Base-by-base conservation (phyloP, 2,113 vertebrate species). In the Macrotis lagotis region DNA sequence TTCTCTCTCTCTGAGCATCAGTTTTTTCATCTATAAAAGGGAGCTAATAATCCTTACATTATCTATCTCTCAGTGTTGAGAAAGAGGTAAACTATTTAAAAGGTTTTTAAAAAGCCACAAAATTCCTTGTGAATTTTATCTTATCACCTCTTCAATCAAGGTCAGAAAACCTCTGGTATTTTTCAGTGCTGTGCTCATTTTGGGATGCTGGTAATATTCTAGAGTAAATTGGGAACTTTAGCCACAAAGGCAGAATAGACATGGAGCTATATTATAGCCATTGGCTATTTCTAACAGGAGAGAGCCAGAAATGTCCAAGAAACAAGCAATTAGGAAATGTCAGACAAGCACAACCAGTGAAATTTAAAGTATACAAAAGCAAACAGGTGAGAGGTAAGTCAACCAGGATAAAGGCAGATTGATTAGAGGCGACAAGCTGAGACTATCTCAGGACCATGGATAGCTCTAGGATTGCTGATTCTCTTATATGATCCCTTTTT, bases 401-500 rank as follows among this genome's bases (percentile, higher is more conserved):
- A 51, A 37, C 24, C 24, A n/a, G 53, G 53, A 12, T 31, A 37
- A 48, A 37, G 26, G 8, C 19, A 24, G 59, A 83, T 83, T 83
- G 16, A 83, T 44, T 19, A 44, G 66, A 83, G n/a, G 66, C 66
- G 44, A n/a, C 66, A 44, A 83, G 66, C 66, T 83, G 66, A 83
- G 66, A 83, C 66, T 44, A 44, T 90, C 11, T 93, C 10, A 93
- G 91, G 37, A 74, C 22, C 26, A 91, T 90, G 88, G 90, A 66
- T 89, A 83, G n/a, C 24, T 8, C 48, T 90, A 83, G 66, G 19
- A 83, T 83, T 24, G n/a, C 66, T 22, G 25, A 3, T 66, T 93
- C 51, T 94, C 25, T 93, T n/a, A 51, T 95, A 95, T 94, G 51
- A 74, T 94, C 51, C 14, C 49, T 12, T 48, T 50, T 50, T 94